Conservation (phyloP, 2,797 vertebrate species). For the Anabas testudineus region DNA sequence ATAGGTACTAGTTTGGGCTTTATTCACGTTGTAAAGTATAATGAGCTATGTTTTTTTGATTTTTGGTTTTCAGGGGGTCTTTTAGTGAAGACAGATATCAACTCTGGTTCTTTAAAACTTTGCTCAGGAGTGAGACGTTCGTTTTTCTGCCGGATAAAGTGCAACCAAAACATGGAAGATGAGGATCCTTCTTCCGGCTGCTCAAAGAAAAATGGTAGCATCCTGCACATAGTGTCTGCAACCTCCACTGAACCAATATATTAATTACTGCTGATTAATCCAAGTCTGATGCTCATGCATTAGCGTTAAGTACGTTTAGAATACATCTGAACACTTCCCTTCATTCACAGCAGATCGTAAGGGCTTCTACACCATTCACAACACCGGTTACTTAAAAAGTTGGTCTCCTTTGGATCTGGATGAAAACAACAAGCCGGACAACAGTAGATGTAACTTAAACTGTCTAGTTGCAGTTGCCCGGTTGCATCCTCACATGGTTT, state of each 20-base stretch:
- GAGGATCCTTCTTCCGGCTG: background rate
- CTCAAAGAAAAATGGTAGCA: slow-evolving; percentile 1
- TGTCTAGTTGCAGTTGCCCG: slow-evolving; percentile 22
- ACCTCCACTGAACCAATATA: too few species aligned
- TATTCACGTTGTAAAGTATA: background rate
- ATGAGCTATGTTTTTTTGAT: too few species aligned
- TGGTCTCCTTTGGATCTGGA: slow-evolving; percentile 2
- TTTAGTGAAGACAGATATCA: background rate
- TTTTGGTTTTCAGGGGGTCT: background rate
- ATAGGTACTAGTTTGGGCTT: background rate
- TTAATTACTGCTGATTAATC: background rate
- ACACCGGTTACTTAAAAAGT: background rate
- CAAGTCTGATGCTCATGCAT: background rate
- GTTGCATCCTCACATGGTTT: background rate
- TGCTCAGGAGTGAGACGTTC: slow-evolving; percentile 4
- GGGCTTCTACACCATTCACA: slow-evolving; percentile 11
- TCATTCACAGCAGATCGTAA: background rate
- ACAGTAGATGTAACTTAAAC: background rate
- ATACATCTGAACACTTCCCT: background rate
- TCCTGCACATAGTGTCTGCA: background rate
- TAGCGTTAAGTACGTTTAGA: background rate
- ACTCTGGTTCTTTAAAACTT: background rate
- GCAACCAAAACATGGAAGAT: background rate
- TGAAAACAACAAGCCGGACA: background rate
- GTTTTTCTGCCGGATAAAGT: slow-evolving; percentile 28